These are phyloP conservation scores for Smittia sp. DNA, from an alignment of 2,888 invertebrate species.

Conservation along the genomic window DNA sequence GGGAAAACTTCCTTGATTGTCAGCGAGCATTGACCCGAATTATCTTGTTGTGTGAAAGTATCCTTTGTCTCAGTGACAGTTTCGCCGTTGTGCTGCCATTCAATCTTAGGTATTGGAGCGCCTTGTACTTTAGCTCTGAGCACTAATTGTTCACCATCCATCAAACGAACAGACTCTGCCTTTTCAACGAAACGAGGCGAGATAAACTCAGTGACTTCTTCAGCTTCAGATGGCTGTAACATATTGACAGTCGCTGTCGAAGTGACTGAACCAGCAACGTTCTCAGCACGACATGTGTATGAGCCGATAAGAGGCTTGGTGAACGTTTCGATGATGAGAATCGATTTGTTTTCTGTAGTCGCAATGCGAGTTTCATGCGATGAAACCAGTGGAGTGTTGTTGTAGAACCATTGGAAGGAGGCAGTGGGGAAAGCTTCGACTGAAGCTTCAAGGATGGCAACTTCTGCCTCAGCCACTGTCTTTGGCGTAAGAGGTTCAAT, in stretches of 20 bases:
- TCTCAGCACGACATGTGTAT: slow-evolving; percentile 85
- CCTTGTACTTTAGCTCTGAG: slow-evolving; percentile 72
- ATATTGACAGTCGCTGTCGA: slow-evolving; percentile 72
- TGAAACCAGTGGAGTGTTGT: slow-evolving; percentile 68
- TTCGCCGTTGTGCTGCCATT: slow-evolving; percentile 74
- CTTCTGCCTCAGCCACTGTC: slow-evolving; percentile 68
- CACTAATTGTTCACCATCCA: slow-evolving; percentile 84
- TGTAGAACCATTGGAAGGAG: slow-evolving; percentile 84
- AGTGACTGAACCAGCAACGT: slow-evolving; percentile 85
- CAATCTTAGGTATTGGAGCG: slow-evolving; percentile 73
- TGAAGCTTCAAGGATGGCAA: slow-evolving; percentile 72
- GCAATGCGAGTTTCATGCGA: slow-evolving; percentile 70
- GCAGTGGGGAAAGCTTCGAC: slow-evolving; percentile 76
- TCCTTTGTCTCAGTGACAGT: slow-evolving; percentile 74
- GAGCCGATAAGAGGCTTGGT: slow-evolving; percentile 68
- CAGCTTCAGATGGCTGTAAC: slow-evolving; percentile 55
- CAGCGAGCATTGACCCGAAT: slow-evolving; percentile 75
- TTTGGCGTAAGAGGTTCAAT: slow-evolving; percentile 69
- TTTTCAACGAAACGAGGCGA: slow-evolving; percentile 76
- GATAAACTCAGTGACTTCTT: slow-evolving; percentile 60
- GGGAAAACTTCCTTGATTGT: slow-evolving; percentile 84
- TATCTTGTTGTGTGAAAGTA: slow-evolving; percentile 69
- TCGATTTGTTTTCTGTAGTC: slow-evolving; percentile 72
- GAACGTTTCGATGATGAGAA: slow-evolving; percentile 71
- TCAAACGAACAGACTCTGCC: slow-evolving; percentile 71